These are phyloP conservation scores for Eciton burchellii DNA, from an alignment of 1,140 invertebrate species.

Conservation along the genomic window DNA sequence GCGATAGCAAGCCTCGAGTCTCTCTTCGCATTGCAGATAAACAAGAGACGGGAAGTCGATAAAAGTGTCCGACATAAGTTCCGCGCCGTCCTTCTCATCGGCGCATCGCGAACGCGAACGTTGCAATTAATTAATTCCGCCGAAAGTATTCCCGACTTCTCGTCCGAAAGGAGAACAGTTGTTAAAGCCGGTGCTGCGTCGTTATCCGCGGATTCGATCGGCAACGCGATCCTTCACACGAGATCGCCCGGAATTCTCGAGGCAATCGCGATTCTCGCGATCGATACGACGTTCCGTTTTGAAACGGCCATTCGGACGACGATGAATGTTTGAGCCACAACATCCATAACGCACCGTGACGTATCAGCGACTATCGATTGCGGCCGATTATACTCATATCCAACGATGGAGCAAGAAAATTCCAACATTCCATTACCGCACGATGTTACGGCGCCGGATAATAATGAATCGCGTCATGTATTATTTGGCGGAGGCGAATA, in stretches of 20 bases:
- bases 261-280: neutral
- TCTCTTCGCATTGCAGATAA: neutral
- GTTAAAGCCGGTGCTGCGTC: neutral
- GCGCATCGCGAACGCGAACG: neutral
- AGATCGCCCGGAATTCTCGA: neutral
- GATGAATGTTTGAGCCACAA: neutral
- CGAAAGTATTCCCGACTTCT: neutral
- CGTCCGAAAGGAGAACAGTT: too few relatives aligned
- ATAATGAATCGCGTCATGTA: constrained; percentile 55
- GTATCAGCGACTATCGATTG: constrained; percentile 42
- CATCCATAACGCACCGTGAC: too few relatives aligned
- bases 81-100: neutral
- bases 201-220: neutral
- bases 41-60: neutral
- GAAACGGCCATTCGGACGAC: neutral
- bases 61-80: neutral
- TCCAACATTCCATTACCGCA: constrained; percentile 26
- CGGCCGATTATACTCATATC: constrained; percentile 12
- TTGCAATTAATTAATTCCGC: neutral
- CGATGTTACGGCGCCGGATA: constrained; percentile 29
- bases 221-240: neutral
- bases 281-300: neutral
- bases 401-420: constrained; percentile 37
- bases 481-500: constrained; percentile 45
- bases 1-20: neutral